phyloP scores from a whole-genome alignment of 2,888 invertebrate species.

The Spisula solida region DNA sequence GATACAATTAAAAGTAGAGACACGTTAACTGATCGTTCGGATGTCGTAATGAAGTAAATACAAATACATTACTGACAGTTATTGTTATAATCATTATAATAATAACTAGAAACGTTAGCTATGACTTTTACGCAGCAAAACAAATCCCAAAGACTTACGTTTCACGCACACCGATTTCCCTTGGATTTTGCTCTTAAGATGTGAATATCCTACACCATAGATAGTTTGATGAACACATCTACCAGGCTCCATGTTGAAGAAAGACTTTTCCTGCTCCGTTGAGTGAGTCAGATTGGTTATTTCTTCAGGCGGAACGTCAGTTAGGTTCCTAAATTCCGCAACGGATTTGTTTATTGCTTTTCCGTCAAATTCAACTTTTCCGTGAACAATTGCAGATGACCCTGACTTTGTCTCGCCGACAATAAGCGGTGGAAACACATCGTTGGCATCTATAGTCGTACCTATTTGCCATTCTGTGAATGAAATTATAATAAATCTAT shows the following conservation, averaged over 20 bases:
- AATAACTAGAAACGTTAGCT: too few species aligned
- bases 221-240: slow-evolving; percentile 72
- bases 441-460: slow-evolving; percentile 47
- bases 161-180: slow-evolving; percentile 70
- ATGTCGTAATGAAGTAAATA: too few species aligned
- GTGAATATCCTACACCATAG: slow-evolving; percentile 71
- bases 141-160: slow-evolving; percentile 59
- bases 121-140: background rate
- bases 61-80: too few species aligned
- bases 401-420: slow-evolving; percentile 61
- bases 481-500: too few species aligned
- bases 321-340: slow-evolving; percentile 58
- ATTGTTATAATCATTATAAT: too few species aligned
- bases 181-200: slow-evolving; percentile 66
- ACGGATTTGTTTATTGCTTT: slow-evolving; percentile 64
- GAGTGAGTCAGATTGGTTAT: slow-evolving; percentile 16
- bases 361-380: slow-evolving; percentile 66
- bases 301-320: slow-evolving; percentile 61
- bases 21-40: too few species aligned
- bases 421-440: slow-evolving; percentile 73
- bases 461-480: slow-evolving; percentile 75
- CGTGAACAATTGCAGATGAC: slow-evolving; percentile 68
- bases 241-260: slow-evolving; percentile 75
- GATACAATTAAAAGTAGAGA: too few species aligned
- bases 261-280: slow-evolving; percentile 42